Conservation (phyloP, 2,113 vertebrate genomes). For the Corythaixoides concolor region DNA sequence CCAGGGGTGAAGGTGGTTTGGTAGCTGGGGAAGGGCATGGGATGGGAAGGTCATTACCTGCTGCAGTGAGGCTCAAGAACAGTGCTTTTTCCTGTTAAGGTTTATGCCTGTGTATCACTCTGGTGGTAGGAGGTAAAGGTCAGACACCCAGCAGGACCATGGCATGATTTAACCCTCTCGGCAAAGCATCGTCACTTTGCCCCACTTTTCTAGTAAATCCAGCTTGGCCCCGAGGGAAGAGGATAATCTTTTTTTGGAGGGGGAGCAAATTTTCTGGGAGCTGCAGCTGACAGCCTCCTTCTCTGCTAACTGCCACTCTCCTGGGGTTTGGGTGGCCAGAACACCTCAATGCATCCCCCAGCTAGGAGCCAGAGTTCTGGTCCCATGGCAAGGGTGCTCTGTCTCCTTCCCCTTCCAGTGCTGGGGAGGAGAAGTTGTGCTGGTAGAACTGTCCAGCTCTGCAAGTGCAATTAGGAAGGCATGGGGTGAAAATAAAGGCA, state of each 20-base stretch:
- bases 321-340: not conserved
- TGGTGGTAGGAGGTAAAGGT: not conserved
- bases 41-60: not conserved
- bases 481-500: not conserved
- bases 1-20: not conserved
- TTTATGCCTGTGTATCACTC: not conserved
- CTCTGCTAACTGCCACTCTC: not conserved
- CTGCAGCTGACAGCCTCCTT: not conserved
- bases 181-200: not conserved
- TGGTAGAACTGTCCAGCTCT: not conserved
- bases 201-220: not conserved
- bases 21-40: not conserved
- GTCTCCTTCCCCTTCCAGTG: not conserved
- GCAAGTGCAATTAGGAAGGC: not conserved
- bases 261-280: not conserved
- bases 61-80: not conserved
- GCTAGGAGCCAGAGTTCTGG: not conserved
- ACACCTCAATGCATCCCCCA: not conserved
- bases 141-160: not conserved
- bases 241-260: not conserved
- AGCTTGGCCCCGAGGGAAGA: not conserved
- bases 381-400: not conserved
- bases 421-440: not conserved
- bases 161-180: not conserved
- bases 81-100: not conserved